Conservation (phyloP, 92 coral and sea anemone species). For the Porites rus region DNA sequence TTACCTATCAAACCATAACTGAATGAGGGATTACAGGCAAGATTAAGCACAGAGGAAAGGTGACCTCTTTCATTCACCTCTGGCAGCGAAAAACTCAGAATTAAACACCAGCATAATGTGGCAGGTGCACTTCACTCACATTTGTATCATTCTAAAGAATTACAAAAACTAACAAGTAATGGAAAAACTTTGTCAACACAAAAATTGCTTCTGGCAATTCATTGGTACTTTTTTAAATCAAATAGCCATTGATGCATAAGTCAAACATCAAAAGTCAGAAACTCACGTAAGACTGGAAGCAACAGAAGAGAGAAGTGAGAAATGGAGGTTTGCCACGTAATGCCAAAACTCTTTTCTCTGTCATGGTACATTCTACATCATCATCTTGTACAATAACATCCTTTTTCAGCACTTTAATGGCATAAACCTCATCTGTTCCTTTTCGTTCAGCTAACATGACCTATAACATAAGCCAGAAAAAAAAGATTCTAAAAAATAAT, state of each 20-base stretch:
- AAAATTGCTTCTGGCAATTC: no score
- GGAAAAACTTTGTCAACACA: no score
- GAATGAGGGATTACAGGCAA: no score
- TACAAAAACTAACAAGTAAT: no score
- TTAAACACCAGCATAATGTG: not conserved
- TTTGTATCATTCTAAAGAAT: no score
- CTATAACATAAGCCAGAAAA: slow-evolving; percentile 34
- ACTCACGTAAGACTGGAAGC: slow-evolving; percentile 95
- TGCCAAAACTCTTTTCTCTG: slow-evolving; percentile 93
- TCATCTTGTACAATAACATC: slow-evolving; percentile 98
- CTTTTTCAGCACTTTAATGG: slow-evolving; percentile 97
- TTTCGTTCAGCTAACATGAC: slow-evolving; percentile 98
- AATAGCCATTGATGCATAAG: no score
- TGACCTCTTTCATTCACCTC: no score
- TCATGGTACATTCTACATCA: slow-evolving; percentile 98
- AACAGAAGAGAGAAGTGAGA: slow-evolving; percentile 95
- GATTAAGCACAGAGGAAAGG: no score
- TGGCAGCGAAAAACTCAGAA: not conserved
- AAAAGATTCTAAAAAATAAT: not conserved
- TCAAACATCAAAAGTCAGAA: not conserved
- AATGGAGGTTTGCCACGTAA: slow-evolving; percentile 92
- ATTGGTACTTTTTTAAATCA: not conserved
- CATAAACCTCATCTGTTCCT: slow-evolving; percentile 93
- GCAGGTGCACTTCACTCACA: not conserved
- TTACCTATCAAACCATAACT: no score